Evolutionary conservation across 1,140 invertebrate species (phyloP), one percentile per base, ranked within the genome.

Genomic region (Idris sp.): DNA sequence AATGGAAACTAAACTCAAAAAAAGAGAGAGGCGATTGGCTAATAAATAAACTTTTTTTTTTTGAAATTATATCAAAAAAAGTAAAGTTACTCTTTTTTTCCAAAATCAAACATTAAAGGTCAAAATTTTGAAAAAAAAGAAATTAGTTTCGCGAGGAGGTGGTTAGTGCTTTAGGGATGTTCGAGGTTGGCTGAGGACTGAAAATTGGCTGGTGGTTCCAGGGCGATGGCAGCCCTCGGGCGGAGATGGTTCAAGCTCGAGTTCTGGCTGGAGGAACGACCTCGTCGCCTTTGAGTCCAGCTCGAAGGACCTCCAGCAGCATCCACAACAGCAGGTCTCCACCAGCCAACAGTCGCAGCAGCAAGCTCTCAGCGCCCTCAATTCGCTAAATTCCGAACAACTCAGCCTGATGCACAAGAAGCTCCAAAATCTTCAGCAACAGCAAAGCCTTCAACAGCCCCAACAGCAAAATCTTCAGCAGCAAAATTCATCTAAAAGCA

Each of bases 171-270:
- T 87, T 86, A 87, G 84, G 84, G 73, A 85, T 81, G 79, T 84
- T 83, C 81, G 81, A 82, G 83, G 75, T 85, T 81, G 83, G 82
- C 83, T 80, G 83, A 84, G 84, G 81, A 87, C 83, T 86, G 86
- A n/a, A 87, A 85, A 87, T 87, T 87, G 87, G 85, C 86, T 87
- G 87, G 84, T 86, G 87, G 86, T 88, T 88, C 86, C 86, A 87
- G 86, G 86, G 86, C 86, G 86, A 79, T 87, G 86, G 86, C 86
- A 88, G 86, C 86, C 86, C 86, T 87, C 86, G 75, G 86, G 80
- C 77, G 86, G 85, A 79, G 84, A 86, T 56, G 84, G 83, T 81
- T 85, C 84, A 79, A 83, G 83, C 77, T 82, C 85, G 79, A 83
- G 79, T 81, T 85, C 84, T 77, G 84, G 80, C 72, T 87, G 86